Conservation (phyloP, 2,888 invertebrate species). For the Apoda limacodes region DNA sequence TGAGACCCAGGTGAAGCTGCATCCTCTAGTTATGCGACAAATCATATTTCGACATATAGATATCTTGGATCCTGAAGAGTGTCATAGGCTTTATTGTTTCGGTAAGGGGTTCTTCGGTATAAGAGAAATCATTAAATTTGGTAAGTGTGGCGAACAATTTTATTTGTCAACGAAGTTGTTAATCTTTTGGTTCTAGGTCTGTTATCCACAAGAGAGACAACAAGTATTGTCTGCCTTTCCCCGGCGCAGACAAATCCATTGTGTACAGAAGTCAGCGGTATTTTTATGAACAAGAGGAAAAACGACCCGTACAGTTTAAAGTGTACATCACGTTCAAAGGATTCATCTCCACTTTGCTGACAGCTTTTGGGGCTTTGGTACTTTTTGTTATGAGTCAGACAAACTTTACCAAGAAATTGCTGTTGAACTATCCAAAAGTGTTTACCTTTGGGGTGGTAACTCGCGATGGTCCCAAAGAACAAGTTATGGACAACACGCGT, state of each 20-base stretch:
- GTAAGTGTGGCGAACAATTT: no score
- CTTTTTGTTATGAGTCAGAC: constrained; percentile 27
- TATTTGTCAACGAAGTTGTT: no score
- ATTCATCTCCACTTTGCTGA: constrained; percentile 46
- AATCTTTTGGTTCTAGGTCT: constrained; percentile 36
- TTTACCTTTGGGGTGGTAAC: constrained; percentile 80
- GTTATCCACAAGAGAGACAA: constrained; percentile 58
- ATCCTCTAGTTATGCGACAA: no score
- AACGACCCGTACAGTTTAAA: constrained; percentile 82
- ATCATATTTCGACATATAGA: no score
- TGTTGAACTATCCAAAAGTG: constrained; percentile 42
- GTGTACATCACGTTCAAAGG: constrained; percentile 74
- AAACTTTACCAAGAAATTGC: constrained; percentile 26
- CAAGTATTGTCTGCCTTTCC: constrained; percentile 81
- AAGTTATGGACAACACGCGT: constrained; percentile 66
- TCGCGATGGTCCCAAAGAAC: constrained; percentile 74
- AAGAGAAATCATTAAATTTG: no score
- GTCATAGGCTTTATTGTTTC: no score
- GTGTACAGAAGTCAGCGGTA: constrained; percentile 84
- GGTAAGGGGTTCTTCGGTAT: no score
- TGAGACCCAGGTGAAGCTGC: no score
- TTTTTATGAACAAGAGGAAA: constrained; percentile 74
- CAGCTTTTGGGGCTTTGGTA: no score
- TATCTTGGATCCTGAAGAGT: no score
- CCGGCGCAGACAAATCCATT: constrained; percentile 85